Conservation (phyloP, 2,113 vertebrate genomes). For the Antechinus flavipes region DNA sequence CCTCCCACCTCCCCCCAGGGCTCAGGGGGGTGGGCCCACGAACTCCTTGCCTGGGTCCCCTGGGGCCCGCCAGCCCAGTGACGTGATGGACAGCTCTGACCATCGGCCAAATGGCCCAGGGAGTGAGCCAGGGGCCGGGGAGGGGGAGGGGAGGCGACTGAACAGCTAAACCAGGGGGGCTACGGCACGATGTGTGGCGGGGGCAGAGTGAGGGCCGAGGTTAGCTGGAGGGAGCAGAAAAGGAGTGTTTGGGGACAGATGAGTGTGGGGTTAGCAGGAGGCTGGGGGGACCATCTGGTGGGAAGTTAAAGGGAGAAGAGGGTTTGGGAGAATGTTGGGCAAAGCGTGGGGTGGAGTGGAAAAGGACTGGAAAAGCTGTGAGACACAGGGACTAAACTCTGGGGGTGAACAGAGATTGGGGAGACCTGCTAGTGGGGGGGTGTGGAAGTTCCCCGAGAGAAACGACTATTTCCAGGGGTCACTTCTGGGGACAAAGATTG, state of each 20-base stretch:
- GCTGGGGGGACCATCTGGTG: neutral
- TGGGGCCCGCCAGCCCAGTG: constrained; percentile 77
- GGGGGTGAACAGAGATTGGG: neutral
- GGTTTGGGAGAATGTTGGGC: neutral
- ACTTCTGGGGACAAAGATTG: neutral
- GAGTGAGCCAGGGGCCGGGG: constrained; percentile 75
- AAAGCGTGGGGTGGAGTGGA: neutral
- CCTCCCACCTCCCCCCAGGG: constrained; percentile 71
- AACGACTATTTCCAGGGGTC: neutral
- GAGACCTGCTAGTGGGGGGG: constrained; percentile 5
- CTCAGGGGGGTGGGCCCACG: neutral
- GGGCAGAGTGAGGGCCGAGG: neutral
- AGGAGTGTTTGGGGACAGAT: neutral
- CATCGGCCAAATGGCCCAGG: constrained; percentile 79
- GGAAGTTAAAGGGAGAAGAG: too few species aligned
- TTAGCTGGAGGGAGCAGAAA: neutral
- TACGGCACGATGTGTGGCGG: neutral
- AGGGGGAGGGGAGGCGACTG: constrained; percentile 70
- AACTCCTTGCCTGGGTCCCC: constrained; percentile 72
- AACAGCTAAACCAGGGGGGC: neutral
- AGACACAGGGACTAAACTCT: neutral
- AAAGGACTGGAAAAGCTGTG: neutral
- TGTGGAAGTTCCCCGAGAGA: neutral
- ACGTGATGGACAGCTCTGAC: constrained; percentile 81
- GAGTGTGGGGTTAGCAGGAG: neutral